Base-by-base conservation (phyloP, 2,797 vertebrate species). In the Sebastolobus altivelis region DNA sequence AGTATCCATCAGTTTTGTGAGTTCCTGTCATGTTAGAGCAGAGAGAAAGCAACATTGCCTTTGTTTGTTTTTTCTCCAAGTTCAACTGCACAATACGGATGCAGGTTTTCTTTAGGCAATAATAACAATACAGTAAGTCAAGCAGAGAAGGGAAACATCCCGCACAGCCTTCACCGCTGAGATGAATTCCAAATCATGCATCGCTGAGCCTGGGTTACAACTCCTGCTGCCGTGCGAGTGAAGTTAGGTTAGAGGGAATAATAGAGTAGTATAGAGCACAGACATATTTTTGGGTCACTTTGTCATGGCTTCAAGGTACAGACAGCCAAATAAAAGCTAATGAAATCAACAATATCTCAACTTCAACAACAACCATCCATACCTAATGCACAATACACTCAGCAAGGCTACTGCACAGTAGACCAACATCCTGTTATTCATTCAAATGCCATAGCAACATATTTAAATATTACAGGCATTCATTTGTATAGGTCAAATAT, bases 171-270 rank as follows among this genome's bases (percentile, higher is more conserved):
- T 80, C n/a, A 27, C 46, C 16, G 72, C 61, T 37, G 79, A 76
- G 81, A 84, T 74, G 61, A 81, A 83, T 81, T 83, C 83, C 33
- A 78, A 84, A 85, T 81, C 75, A 78, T 66, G 76, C 79, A 72
- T 86, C 25, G 12, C 27, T 79, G 82, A 88, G 65, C 55, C 65
- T 31, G 68, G 58, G 75, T 83, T 77, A 55, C 73, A 89, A 71
- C 59, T 68, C 20, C 65, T 49, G 72, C 81, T 81, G 31, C 58
- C 6, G n/a, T 69, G 46, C 35, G 63, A 82, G 65, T 52, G 72
- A 80, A 61, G 75, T 75, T 66, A 49, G 65, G 67, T 82, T 82
- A 83, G 20, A 6, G 56, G 35, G 63, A 71, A 81, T 83, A 55
- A 86, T 20, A 35, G 38, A 62, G 16, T 11, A 11, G 16, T 16